These are phyloP conservation scores for Aldabrachelys gigantea DNA, from an alignment of 2,113 vertebrate species.

Conservation along the genomic window DNA sequence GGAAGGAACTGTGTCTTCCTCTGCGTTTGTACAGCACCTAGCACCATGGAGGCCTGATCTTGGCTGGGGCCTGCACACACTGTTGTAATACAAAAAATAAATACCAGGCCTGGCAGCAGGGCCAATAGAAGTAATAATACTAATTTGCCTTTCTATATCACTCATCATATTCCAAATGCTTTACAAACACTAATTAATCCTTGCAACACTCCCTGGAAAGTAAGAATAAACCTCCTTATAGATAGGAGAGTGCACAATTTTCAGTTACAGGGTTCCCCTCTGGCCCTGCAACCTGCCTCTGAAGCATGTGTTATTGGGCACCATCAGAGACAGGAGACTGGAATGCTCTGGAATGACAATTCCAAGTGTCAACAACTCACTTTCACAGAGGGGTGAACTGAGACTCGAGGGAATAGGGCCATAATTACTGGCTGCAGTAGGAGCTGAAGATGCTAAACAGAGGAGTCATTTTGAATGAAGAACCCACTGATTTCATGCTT, in stretches of 20 bases:
- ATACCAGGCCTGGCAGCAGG: neutral
- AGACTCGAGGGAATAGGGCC: neutral
- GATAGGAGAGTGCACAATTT: neutral
- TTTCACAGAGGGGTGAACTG: neutral
- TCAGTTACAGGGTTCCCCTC: too few relatives aligned
- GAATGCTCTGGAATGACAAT: neutral
- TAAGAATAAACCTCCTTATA: neutral
- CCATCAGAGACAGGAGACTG: fast-evolving
- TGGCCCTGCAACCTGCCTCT: neutral
- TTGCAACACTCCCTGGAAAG: neutral
- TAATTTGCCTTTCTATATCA: fast-evolving
- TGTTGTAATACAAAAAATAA: neutral
- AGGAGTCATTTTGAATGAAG: neutral
- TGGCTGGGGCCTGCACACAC: neutral
- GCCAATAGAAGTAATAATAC: fast-evolving
- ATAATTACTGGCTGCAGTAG: neutral
- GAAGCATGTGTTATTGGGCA: too few relatives aligned
- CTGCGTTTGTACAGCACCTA: neutral
- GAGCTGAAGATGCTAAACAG: neutral
- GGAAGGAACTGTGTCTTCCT: fast-evolving
- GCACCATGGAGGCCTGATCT: neutral
- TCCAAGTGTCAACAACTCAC: neutral
- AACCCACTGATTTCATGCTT: too few relatives aligned
- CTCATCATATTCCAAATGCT: neutral
- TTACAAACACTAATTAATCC: fast-evolving